Conservation (phyloP, 2,113 vertebrate species). For the Notechis scutatus region DNA sequence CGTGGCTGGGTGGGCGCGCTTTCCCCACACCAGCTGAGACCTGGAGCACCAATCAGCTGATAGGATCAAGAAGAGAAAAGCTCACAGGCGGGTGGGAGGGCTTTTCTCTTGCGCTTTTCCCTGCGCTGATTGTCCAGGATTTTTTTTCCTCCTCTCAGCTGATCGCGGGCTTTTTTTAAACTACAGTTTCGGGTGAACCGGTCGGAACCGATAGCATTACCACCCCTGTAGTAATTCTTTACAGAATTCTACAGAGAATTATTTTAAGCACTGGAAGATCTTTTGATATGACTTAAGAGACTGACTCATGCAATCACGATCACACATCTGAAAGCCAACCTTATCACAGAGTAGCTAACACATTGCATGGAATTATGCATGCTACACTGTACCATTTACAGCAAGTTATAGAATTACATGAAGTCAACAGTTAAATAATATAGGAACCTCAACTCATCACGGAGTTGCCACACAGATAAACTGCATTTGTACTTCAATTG, state of each 20-base stretch:
- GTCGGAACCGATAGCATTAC: too few relatives aligned
- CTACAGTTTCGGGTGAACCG: too few relatives aligned
- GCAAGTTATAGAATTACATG: neutral
- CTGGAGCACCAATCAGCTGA: too few relatives aligned
- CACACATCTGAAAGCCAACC: neutral
- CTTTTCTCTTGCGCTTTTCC: too few relatives aligned
- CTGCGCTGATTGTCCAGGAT: too few relatives aligned
- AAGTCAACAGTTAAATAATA: neutral
- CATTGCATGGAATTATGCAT: neutral
- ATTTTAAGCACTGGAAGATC: neutral
- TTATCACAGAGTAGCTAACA: neutral
- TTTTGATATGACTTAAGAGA: neutral
- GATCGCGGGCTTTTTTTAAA: too few relatives aligned
- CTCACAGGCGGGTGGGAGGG: too few relatives aligned
- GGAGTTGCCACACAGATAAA: neutral
- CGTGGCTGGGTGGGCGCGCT: too few relatives aligned
- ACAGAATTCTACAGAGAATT: neutral
- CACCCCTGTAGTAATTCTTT: neutral
- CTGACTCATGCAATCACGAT: neutral
- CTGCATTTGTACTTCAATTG: neutral
- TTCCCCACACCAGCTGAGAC: too few relatives aligned
- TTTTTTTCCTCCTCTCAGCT: too few relatives aligned
- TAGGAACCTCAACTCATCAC: neutral
- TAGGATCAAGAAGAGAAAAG: too few relatives aligned
- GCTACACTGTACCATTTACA: neutral